phyloP scores from a whole-genome alignment of 2,113 vertebrate species.

The Nibea coibor region DNA sequence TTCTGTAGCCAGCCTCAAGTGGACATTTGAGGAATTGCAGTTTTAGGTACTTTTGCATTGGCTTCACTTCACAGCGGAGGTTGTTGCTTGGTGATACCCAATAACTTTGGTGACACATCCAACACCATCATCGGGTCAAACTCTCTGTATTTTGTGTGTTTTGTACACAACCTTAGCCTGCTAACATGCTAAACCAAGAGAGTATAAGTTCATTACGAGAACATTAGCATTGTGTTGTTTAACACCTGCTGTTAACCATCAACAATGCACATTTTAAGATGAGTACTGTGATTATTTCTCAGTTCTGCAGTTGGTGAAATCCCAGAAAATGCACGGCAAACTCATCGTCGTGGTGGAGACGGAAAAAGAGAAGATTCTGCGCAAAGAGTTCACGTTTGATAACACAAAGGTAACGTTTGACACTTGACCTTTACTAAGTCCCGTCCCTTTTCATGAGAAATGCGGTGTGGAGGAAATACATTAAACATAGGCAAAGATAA shows the following conservation, averaged over 20 bases:
- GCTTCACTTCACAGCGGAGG: no score
- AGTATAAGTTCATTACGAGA: background rate
- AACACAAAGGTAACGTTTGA: constrained; percentile 89
- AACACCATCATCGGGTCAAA: background rate
- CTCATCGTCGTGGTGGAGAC: constrained; percentile 92
- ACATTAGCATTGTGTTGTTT: background rate
- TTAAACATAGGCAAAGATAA: no score
- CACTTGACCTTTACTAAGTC: no score
- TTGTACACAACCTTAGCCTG: background rate
- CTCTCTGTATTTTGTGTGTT: background rate
- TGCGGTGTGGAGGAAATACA: no score
- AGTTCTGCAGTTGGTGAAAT: constrained; percentile 98
- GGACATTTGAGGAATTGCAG: no score
- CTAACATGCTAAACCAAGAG: background rate
- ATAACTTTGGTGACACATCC: background rate
- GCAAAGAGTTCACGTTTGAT: constrained; percentile 94
- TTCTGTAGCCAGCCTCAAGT: no score
- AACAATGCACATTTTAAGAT: background rate
- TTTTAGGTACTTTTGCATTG: no score
- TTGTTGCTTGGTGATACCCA: no score
- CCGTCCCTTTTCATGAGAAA: no score
- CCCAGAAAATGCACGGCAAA: constrained; percentile 93
- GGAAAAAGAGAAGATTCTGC: constrained; percentile 92
- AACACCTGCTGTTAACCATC: background rate
- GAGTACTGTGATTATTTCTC: constrained; percentile 19